Base-by-base conservation (phyloP, 2,797 vertebrate genomes). In the Acomys russatus region DNA sequence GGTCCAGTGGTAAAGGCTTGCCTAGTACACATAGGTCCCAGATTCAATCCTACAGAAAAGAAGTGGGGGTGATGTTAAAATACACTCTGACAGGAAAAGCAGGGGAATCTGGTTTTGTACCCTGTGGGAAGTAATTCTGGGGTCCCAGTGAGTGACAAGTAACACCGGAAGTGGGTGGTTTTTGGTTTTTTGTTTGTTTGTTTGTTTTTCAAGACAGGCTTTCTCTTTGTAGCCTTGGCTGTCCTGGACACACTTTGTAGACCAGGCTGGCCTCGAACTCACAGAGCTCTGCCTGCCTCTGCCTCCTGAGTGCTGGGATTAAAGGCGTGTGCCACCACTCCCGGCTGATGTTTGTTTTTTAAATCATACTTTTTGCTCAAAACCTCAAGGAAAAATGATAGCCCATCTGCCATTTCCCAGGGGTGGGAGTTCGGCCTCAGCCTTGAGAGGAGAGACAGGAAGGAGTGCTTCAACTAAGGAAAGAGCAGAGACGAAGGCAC, bases 141-240 rank as follows among this genome's bases (percentile, higher is more conserved):
- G 54, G 70, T 23, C 8, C 92, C 61, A 66, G 66, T 9, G 33
- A 68, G 54, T 76, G 61, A 44, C 23, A 33, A 0, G 44, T n/a
- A 9, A 33, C 0, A n/a, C 33, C 6, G 0, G 74, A 1, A 2
- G 54, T 12, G 64, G 51, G 14, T 14, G 25, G 44, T 44, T 44
- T 44, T 44, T 44, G 44, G 44, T n/a, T n/a, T n/a, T 44, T 44
- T 44, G 44, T 44, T 44, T 44, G 44, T 44, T 44, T n/a, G n/a
- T n/a, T 44, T n/a, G n/a, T n/a, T 44, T 44, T 44, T 44, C 44
- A 44, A 44, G 44, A 44, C 44, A 44, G 44, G 44, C 44, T 44
- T 44, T 44, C 44, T 44, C 44, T 44, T 3, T 44, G 44, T 44
- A 44, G 44, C 44, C 4, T 44, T 44, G 44, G 44, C 44, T 44